Conservation (phyloP, 2,888 invertebrate species). For the Gymnosoma rotundatum region DNA sequence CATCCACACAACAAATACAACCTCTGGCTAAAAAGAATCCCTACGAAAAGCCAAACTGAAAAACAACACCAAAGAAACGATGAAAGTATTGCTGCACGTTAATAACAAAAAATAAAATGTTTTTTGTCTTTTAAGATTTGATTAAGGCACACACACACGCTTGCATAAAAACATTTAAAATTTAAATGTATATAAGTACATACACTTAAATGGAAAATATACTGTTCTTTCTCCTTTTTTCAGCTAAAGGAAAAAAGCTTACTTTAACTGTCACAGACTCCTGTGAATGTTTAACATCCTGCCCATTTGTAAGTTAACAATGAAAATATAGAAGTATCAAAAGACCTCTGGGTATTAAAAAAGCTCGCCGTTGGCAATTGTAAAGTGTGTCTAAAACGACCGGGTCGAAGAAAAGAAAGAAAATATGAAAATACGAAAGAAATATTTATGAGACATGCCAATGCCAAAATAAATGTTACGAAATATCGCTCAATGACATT, state of each 20-base stretch:
- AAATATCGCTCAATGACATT: slow-evolving; percentile 45
- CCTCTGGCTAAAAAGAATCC: slow-evolving; percentile 20
- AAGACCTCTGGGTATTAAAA: slow-evolving; percentile 53
- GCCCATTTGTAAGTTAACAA: slow-evolving; percentile 48
- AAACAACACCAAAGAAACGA: slow-evolving; percentile 29
- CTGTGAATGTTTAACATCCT: slow-evolving; percentile 52
- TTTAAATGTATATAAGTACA: too few species aligned
- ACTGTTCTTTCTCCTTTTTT: background rate
- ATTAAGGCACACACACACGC: slow-evolving; percentile 14
- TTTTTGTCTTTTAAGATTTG: slow-evolving; percentile 49
- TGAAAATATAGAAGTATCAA: slow-evolving; percentile 12
- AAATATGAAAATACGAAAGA: slow-evolving; percentile 24
- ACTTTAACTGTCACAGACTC: too few species aligned
- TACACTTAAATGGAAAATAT: too few species aligned
- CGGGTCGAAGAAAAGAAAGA: slow-evolving; percentile 19
- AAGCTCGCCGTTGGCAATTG: slow-evolving; percentile 56
- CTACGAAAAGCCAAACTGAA: background rate
- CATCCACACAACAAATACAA: slow-evolving; percentile 16
- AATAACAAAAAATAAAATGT: slow-evolving; percentile 63
- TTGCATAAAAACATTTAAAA: slow-evolving; percentile 1
- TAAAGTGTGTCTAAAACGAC: too few species aligned
- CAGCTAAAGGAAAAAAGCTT: background rate
- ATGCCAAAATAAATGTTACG: slow-evolving; percentile 63
- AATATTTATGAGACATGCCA: slow-evolving; percentile 59
- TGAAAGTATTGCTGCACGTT: slow-evolving; percentile 20